These are phyloP conservation scores for Mechanitis messenoides DNA, from an alignment of 2,888 invertebrate genomes.

Conservation along the genomic window DNA sequence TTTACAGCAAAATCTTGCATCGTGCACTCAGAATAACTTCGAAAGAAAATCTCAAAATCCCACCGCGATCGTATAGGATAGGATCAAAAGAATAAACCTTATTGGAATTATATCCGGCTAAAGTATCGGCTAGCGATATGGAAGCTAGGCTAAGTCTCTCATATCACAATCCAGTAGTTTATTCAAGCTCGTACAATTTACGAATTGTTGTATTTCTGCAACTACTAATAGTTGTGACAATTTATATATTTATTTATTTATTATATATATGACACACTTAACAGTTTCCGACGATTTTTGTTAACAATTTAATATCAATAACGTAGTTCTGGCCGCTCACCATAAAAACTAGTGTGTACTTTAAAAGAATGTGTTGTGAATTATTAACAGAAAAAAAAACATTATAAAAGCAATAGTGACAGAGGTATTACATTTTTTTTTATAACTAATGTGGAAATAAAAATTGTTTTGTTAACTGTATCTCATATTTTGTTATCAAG, in stretches of 20 bases:
- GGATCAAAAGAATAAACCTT: constrained; percentile 30
- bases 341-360: no score
- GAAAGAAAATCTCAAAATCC: constrained; percentile 22
- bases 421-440: no score
- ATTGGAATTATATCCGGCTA: constrained; percentile 22
- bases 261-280: background rate
- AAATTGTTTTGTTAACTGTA: no score
- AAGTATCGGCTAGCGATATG: constrained; percentile 23
- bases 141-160: constrained; percentile 25
- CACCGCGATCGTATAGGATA: constrained; percentile 19
- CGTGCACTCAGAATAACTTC: constrained; percentile 23
- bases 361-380: no score
- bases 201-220: constrained; percentile 4
- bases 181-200: constrained; percentile 17
- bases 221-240: background rate
- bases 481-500: no score
- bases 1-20: constrained; percentile 17
- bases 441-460: no score
- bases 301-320: no score
- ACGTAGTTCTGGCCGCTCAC: no score
- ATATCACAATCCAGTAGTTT: constrained; percentile 29
- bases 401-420: no score
- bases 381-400: no score
- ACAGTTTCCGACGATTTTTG: no score
- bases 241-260: background rate